phyloP scores from a whole-genome alignment of 2,797 vertebrate genomes.

The Lepilemur septentrionalis region DNA sequence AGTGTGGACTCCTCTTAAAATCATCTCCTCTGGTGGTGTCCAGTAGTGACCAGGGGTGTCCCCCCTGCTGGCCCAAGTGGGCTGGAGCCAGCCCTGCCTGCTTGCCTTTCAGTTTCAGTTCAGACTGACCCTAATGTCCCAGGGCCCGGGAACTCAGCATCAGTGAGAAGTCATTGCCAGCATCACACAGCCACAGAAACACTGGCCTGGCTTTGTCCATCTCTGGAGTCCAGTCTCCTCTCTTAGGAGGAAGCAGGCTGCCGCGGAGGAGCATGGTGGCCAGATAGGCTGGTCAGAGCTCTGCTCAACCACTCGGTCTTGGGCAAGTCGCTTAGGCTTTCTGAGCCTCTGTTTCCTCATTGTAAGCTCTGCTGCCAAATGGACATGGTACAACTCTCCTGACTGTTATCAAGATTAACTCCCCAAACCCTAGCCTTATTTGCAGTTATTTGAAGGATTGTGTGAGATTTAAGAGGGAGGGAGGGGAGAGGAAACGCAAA shows the following conservation, averaged over 20 bases:
- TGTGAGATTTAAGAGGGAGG: background rate
- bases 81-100: too few species aligned
- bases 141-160: background rate
- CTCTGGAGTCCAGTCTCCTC: background rate
- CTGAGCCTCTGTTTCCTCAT: background rate
- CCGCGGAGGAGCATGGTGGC: background rate
- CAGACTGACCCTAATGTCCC: background rate
- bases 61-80: background rate
- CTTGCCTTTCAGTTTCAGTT: background rate
- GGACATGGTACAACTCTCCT: background rate
- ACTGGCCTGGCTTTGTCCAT: background rate
- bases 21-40: rapidly evolving
- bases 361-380: background rate
- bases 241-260: background rate
- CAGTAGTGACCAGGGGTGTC: too few species aligned
- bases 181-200: background rate
- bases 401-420: background rate
- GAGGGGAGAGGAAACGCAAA: background rate
- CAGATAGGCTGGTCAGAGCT: background rate
- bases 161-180: background rate
- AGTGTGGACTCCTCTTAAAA: background rate
- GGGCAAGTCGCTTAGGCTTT: background rate
- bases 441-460: background rate
- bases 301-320: background rate
- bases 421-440: background rate